These are phyloP conservation scores for Stenolophus ochropezus DNA, from an alignment of 2,888 invertebrate genomes.

Conservation along the genomic window DNA sequence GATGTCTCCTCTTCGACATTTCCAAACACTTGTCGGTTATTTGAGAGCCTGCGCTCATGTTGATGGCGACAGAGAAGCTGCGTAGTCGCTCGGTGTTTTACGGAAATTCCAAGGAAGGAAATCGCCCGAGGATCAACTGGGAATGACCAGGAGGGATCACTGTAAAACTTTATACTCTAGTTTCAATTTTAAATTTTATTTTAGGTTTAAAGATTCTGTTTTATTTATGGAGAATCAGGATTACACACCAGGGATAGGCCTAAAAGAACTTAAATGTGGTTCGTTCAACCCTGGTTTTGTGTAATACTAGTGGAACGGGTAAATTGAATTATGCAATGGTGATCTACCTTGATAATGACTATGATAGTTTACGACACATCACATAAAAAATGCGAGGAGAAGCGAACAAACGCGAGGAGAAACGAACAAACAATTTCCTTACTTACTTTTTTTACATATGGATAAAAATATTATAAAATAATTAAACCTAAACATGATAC, in stretches of 20 bases:
- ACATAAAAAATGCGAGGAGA: too few species aligned
- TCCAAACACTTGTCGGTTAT: not conserved
- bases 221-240: not conserved
- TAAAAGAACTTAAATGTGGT: not conserved
- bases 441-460: too few species aligned
- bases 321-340: too few species aligned
- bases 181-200: slow-evolving; percentile 6
- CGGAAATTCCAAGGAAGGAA: slow-evolving; percentile 8
- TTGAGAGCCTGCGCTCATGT: slow-evolving; percentile 1
- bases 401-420: too few species aligned
- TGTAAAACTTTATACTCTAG: not conserved
- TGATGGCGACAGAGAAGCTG: not conserved
- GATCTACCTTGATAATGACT: too few species aligned
- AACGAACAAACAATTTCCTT: too few species aligned
- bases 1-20: slow-evolving; percentile 18
- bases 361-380: too few species aligned
- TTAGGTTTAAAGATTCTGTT: not conserved
- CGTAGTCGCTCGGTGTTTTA: not conserved
- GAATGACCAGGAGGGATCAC: not conserved
- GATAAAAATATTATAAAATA: too few species aligned
- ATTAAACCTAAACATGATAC: too few species aligned
- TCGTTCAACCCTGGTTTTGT: too few species aligned
- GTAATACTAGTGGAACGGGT: too few species aligned
- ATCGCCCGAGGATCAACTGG: not conserved
- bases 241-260: not conserved